phyloP scores from a whole-genome alignment of 2,797 vertebrate species.

The Poeciliopsis presidionis region DNA sequence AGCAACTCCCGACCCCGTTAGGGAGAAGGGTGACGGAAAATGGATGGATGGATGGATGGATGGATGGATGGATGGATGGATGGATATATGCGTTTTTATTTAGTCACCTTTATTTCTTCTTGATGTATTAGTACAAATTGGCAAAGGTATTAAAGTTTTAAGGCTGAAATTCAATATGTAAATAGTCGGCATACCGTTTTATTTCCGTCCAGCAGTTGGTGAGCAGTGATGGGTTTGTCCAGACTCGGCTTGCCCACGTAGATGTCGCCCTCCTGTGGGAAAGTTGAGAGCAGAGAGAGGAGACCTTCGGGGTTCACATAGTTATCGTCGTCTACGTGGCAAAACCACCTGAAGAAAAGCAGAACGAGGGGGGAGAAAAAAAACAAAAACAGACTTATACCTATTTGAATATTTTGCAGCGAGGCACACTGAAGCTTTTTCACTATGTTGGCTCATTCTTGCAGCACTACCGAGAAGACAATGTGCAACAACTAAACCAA shows the following conservation, averaged over 20 bases:
- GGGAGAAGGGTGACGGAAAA: no score
- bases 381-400: neutral
- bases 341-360: constrained; percentile 86
- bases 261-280: constrained; percentile 76
- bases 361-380: neutral
- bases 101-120: neutral
- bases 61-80: no score
- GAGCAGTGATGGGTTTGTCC: constrained; percentile 87
- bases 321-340: constrained; percentile 94
- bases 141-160: neutral
- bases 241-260: constrained; percentile 92
- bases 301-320: constrained; percentile 88
- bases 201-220: constrained; percentile 82
- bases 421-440: neutral
- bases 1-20: no score
- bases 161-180: neutral
- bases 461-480: neutral
- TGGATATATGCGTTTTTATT: no score
- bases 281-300: constrained; percentile 81
- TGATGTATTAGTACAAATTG: neutral
- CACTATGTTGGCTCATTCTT: constrained; percentile 1
- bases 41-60: no score
- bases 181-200: constrained; percentile 74
- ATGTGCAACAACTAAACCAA: neutral
- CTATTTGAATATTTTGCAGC: neutral